Evolutionary conservation across 2,113 vertebrate genomes (phyloP).

Genomic region (Centropus unirufus): DNA sequence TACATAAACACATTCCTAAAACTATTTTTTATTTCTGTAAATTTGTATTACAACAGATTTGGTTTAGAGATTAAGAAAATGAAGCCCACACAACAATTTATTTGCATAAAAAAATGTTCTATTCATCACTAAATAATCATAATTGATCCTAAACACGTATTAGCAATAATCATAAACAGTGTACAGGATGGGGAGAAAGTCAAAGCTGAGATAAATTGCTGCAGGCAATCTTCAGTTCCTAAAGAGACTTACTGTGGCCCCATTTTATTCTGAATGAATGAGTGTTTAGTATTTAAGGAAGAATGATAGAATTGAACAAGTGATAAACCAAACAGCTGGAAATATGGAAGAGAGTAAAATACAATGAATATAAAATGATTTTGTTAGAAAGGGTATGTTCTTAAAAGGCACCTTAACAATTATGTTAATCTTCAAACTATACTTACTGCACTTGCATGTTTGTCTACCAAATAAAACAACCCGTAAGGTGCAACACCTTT

Average conservation of each 20-base stretch:
- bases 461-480: not conserved
- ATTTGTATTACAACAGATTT: not conserved
- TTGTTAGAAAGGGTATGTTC: not conserved
- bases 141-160: not conserved
- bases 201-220: not conserved
- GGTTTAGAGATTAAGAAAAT: not conserved
- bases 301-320: not conserved
- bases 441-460: not conserved
- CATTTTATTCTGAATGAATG: not conserved
- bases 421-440: not conserved
- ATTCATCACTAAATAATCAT: not conserved
- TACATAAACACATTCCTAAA: constrained; percentile 46
- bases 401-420: not conserved
- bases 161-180: not conserved
- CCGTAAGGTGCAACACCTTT: fast-evolving
- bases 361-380: fast-evolving
- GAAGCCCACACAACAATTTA: not conserved
- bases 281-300: not conserved
- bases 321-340: not conserved
- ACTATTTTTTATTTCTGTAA: not conserved
- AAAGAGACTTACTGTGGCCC: not conserved
- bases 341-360: not conserved
- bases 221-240: not conserved
- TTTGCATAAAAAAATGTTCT: not conserved
- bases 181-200: not conserved